Base-by-base conservation (phyloP, 1,140 invertebrate species). In the Vollenhovia emeryi region DNA sequence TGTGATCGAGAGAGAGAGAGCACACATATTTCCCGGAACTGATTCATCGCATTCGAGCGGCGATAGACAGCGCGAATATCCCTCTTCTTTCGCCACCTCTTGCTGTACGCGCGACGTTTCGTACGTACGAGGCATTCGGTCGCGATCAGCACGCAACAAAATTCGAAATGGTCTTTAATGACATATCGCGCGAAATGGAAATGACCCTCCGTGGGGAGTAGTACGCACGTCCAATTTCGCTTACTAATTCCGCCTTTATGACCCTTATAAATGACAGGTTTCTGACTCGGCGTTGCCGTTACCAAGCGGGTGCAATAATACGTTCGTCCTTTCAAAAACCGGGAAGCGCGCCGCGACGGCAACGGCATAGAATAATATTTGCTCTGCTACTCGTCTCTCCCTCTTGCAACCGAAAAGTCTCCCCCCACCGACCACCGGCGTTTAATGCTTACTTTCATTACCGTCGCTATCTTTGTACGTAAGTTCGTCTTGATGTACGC, bases 91-190 rank as follows among this genome's bases (percentile, higher is more conserved):
- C 80, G 57, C 24, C 52, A 27, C 50, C 33, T 40, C 21, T 60
- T 45, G 48, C 45, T 24, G 36, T 50, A 79, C 13, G 64, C 76
- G 59, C 21, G 24, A n/a, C 15, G 21, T 36, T 45, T 60, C 78
- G 52, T 68, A 66, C 24, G 24, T 45, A 75, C 69, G 71, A 76
- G 76, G n/a, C 30, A 78, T 84, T 84, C 86, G 43, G n/a, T 60
- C 69, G 69, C 60, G 52, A 57, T 62, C 52, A 24, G 24, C 86
- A 85, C 87, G 87, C 86, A 85, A 85, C 86, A 52, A 88, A 79
- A 87, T 87, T 85, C 84, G 80, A 68, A 88, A 85, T 83, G 75
- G 71, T 88, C 87, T 87, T 88, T 88, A 88, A 88, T 88, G 74
- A 85, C 74, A 85, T 60, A 75, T 87, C 86, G 13, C 71, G 55